These are phyloP conservation scores for Chitala chitala DNA, from an alignment of 2,113 vertebrate genomes.

Conservation along the genomic window DNA sequence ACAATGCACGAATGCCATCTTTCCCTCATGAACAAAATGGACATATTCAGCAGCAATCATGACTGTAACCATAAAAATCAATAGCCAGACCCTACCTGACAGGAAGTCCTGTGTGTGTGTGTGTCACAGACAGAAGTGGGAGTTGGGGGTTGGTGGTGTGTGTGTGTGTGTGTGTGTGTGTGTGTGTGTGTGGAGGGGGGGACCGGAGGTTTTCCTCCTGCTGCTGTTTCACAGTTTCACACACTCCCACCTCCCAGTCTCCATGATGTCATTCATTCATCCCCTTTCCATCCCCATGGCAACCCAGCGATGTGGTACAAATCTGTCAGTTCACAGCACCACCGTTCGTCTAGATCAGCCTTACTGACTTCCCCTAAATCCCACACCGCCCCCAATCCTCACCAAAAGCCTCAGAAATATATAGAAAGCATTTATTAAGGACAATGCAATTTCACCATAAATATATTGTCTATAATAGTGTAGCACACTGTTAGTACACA, in stretches of 20 bases:
- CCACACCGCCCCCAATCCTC: not conserved
- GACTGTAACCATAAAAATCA: not conserved
- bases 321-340: constrained; percentile 36
- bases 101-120: constrained; percentile 44
- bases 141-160: not conserved
- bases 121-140: not conserved
- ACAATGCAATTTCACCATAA: not conserved
- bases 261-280: constrained; percentile 66
- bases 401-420: not conserved
- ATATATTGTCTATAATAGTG: not conserved
- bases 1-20: not conserved
- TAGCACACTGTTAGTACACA: not conserved
- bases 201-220: constrained; percentile 37
- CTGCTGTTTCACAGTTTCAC: constrained; percentile 69
- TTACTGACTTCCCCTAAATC: not conserved
- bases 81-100: constrained; percentile 54
- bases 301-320: constrained; percentile 61
- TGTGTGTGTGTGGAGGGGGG: not conserved
- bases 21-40: not conserved
- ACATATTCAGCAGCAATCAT: constrained; percentile 1
- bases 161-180: not conserved
- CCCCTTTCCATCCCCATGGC: constrained; percentile 68
- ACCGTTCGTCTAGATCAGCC: constrained; percentile 25
- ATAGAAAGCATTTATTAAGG: not conserved
- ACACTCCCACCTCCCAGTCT: constrained; percentile 59